phyloP scores from a whole-genome alignment of 1,140 invertebrate species.

The Aphelinus certus region DNA sequence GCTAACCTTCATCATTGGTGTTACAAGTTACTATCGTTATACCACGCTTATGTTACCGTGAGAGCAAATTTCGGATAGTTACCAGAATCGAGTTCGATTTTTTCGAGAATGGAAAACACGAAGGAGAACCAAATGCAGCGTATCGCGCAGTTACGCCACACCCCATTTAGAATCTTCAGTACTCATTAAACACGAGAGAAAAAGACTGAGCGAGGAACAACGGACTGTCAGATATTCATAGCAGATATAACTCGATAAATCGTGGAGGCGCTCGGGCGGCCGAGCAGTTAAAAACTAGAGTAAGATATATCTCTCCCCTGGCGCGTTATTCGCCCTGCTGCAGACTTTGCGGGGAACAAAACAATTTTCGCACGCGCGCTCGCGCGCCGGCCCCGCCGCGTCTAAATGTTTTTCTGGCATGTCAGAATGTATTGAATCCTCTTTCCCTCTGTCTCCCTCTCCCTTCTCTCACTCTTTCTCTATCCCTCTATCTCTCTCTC shows the following conservation, averaged over 20 bases:
- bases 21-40: too few species aligned
- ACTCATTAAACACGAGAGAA: slow-evolving; percentile 22
- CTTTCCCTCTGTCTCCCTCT: not conserved
- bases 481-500: not conserved
- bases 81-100: too few species aligned
- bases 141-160: not conserved
- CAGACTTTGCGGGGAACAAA: slow-evolving; percentile 32
- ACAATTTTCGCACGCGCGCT: slow-evolving; percentile 34
- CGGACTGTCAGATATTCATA: slow-evolving; percentile 36
- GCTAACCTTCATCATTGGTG: too few species aligned
- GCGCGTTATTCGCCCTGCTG: not conserved
- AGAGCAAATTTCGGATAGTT: too few species aligned
- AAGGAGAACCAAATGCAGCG: too few species aligned
- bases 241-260: slow-evolving; percentile 40
- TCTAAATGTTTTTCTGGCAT: slow-evolving; percentile 42
- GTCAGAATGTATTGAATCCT: slow-evolving; percentile 40
- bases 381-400: not conserved
- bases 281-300: slow-evolving; percentile 35
- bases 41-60: too few species aligned
- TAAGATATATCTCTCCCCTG: slow-evolving; percentile 33
- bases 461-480: not conserved
- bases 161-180: slow-evolving; percentile 21
- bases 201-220: not conserved
- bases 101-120: too few species aligned
- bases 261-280: not conserved